Evolutionary conservation across 2,113 vertebrate species (phyloP).

Genomic region (Dipodomys spectabilis): DNA sequence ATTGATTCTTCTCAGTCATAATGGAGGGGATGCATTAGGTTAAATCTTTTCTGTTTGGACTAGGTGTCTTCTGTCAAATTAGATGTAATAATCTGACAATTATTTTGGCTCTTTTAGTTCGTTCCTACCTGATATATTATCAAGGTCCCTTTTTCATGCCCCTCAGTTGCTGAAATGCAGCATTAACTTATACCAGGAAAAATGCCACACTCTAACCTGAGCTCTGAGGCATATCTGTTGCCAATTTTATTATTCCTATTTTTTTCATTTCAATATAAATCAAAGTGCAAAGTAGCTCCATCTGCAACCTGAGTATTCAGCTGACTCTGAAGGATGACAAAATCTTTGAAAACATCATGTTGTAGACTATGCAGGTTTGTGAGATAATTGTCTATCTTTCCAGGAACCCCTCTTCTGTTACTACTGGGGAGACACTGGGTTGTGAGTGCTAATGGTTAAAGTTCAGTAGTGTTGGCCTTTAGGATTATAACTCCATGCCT

Average conservation of each 20-base stretch:
- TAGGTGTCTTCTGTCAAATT: not conserved
- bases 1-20: not conserved
- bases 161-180: not conserved
- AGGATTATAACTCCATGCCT: not conserved
- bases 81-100: not conserved
- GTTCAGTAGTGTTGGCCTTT: conserved; percentile 5
- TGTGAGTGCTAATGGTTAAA: not conserved
- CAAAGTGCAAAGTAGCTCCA: not conserved
- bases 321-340: not conserved
- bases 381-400: not conserved
- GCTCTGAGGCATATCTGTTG: not conserved
- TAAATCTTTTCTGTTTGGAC: not conserved
- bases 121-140: not conserved
- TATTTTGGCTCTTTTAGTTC: not conserved
- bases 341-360: not conserved
- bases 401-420: not conserved
- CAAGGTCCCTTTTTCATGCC: not conserved
- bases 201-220: not conserved
- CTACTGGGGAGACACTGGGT: not conserved
- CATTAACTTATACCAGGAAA: not conserved
- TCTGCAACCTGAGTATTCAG: conserved; percentile 18
- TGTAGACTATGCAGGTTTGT: not conserved
- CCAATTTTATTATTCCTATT: conserved; percentile 35
- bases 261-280: not conserved
- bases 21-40: not conserved